Evolutionary conservation across 2,888 invertebrate genomes (phyloP), one percentile per base, ranked within the genome.

Genomic region (Dolichopus griseipennis): DNA sequence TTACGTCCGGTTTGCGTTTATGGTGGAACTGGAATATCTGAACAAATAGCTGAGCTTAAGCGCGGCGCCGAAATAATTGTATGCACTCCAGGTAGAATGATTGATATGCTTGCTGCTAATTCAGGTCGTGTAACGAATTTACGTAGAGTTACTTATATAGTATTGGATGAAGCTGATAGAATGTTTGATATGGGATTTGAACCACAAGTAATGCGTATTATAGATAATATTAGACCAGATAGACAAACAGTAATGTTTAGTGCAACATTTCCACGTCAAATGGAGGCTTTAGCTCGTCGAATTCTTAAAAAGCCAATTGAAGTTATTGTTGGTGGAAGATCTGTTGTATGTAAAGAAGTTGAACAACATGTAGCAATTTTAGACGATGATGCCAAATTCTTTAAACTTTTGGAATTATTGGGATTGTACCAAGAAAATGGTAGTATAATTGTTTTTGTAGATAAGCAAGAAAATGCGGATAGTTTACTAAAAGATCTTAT

Each of bases 181-280:
- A 99, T 99, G 99, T 99, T 99, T 79, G 99, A 99, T 79, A 97
- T 99, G 97, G 97, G 97, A 21, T 99, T 99, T 79, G 99, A 99
- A 70, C 81, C 81, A 33, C 81, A 82, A 72, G 81, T 81, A 7
- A 97, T 96, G 95, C 87, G 95, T 74, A 97, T 99, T 68, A 92
- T 99, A 74, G 97, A 98, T 79, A 97, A 97, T 79, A 91, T 98
- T 0, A 85, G 97, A 34, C 97, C 97, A 0, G 98, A 99, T 80
- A 83, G 97, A 66, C 98, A 99, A 82, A 97, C 97, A 0, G 98
- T 99, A 18, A 92, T 99, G 89, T 99, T 99, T 81, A 97, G 96
- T 73, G 99, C 99, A 0, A 99, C 99, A 0, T 99, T 99, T 80
- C 99, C 99, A 0, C 85, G 97, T 0, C 97, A 97, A 83, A 99